Evolutionary conservation across 2,797 vertebrate genomes (phyloP).

Genomic region (Aratinga solstitialis): DNA sequence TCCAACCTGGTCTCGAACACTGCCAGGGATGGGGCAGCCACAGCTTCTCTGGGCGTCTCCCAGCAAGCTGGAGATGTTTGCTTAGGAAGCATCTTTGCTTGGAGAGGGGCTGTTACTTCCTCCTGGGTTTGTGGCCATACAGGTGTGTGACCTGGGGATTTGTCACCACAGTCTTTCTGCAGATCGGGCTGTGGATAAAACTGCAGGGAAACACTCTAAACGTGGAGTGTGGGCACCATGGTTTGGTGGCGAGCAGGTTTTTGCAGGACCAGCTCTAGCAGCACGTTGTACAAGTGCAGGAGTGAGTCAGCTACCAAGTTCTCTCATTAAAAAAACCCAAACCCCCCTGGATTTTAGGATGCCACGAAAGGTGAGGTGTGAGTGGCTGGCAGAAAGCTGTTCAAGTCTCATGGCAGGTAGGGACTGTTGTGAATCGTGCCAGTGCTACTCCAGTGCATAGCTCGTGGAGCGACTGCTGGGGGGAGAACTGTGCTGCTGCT

Average conservation of each 20-base stretch:
- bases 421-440: background rate
- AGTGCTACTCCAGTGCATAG: background rate
- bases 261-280: background rate
- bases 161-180: background rate
- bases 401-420: background rate
- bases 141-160: background rate
- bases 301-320: background rate
- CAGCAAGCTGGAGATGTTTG: background rate
- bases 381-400: background rate
- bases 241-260: background rate
- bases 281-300: background rate
- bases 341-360: background rate
- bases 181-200: background rate
- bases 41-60: background rate
- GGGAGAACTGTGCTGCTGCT: background rate
- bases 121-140: background rate
- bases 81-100: background rate
- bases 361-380: background rate
- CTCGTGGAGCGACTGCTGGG: accelerated
- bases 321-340: background rate
- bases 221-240: accelerated
- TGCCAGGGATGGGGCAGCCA: no score
- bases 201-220: background rate
- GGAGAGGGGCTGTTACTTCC: background rate
- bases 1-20: no score